Conservation (phyloP, 1,140 invertebrate genomes). For the Bicyclus anynana region DNA sequence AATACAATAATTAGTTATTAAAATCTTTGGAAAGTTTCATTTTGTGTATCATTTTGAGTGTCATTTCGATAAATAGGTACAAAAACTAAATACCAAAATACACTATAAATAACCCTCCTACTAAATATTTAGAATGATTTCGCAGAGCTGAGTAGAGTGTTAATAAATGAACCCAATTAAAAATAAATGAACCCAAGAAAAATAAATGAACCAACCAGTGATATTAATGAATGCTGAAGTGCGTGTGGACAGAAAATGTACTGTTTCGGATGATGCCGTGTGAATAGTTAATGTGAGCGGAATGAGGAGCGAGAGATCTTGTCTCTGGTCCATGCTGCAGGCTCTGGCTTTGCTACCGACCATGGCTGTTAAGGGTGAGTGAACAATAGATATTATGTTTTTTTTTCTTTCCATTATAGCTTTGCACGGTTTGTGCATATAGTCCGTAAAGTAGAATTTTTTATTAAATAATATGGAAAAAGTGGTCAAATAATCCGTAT, state of each 20-base stretch:
- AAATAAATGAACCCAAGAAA: constrained; percentile 30
- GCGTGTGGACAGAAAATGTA: constrained; percentile 43
- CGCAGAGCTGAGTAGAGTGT: constrained; percentile 11
- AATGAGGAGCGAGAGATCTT: constrained; percentile 63
- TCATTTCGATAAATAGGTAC: no score
- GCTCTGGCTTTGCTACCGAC: constrained; percentile 61
- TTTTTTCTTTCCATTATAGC: no score
- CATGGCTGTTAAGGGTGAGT: constrained; percentile 65
- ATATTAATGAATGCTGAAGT: constrained; percentile 37
- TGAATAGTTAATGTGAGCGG: constrained; percentile 46
- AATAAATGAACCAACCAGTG: constrained; percentile 32
- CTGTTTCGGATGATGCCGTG: constrained; percentile 52
- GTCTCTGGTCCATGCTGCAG: constrained; percentile 66
- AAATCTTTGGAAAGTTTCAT: no score
- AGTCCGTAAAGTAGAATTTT: no score
- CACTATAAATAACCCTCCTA: no score
- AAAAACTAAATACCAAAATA: no score
- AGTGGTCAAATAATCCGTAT: no score
- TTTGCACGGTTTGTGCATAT: no score
- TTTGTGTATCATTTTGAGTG: no score
- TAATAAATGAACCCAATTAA: constrained; percentile 30
- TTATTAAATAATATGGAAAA: no score
- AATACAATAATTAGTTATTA: no score
- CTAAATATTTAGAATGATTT: not conserved
- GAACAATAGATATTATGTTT: no score